Percentiles rank a stretch among this genome's conserved stretches.
Conservation (phyloP, 2,888 invertebrate species). For the Nemapogon koenigi region DNA sequence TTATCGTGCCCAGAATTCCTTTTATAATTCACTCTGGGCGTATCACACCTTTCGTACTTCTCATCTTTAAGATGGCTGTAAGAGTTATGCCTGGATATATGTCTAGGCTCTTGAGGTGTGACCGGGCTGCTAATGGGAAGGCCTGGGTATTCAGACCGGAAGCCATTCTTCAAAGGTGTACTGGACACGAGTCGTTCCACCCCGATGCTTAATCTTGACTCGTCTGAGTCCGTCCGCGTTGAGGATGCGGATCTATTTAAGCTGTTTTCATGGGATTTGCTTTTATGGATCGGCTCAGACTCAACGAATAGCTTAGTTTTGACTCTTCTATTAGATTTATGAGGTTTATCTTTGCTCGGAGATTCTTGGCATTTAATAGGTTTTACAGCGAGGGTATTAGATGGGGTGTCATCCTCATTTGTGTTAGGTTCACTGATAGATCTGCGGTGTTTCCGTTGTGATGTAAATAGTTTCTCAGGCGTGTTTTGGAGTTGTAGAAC, state of each 20-base stretch:
- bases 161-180: slow-evolving; percentile 44
- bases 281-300: slow-evolving; percentile 14
- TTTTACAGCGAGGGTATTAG: too few species aligned
- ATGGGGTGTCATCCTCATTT: slow-evolving; percentile 26
- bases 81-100: slow-evolving; percentile 12
- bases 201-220: slow-evolving; percentile 33
- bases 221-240: slow-evolving; percentile 26
- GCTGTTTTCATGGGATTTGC: slow-evolving; percentile 23
- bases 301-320: slow-evolving; percentile 50
- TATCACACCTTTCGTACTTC: slow-evolving; percentile 38
- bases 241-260: slow-evolving; percentile 29
- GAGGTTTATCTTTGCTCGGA: slow-evolving; percentile 37
- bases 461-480: slow-evolving; percentile 38
- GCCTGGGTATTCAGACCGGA: slow-evolving; percentile 30
- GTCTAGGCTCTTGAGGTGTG: slow-evolving; percentile 28
- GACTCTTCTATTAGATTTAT: slow-evolving; percentile 30
- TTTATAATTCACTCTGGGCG: slow-evolving; percentile 35
- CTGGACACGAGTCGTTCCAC: slow-evolving; percentile 37
- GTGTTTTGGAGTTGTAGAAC: slow-evolving; percentile 38
- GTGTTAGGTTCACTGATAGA: slow-evolving; percentile 45
- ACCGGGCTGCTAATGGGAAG: slow-evolving; percentile 35
- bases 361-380: slow-evolving; percentile 31
- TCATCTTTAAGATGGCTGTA: slow-evolving; percentile 10
- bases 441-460: slow-evolving; percentile 35
- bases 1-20: slow-evolving; percentile 35